These are phyloP conservation scores for Chrysogorgia sp. DNA, from an alignment of 92 coral and sea anemone species.

Conservation along the genomic window DNA sequence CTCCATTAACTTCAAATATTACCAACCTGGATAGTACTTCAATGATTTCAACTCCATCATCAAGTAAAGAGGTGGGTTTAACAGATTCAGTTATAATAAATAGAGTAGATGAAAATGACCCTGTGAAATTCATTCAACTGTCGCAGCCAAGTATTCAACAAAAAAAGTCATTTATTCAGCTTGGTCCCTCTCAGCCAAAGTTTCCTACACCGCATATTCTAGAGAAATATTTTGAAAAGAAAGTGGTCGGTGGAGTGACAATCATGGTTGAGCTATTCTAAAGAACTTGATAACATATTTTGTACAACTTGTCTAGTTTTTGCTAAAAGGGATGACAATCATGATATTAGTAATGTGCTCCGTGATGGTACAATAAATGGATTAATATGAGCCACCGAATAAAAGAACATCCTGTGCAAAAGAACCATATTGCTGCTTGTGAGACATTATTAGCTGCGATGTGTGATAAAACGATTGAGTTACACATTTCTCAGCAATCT, in stretches of 20 bases:
- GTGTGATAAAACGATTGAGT: constrained; percentile 16
- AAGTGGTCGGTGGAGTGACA: constrained; percentile 29
- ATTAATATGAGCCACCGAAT: constrained; percentile 18
- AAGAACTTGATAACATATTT: constrained; percentile 14
- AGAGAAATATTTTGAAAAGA: constrained; percentile 15
- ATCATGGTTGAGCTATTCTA: too few species aligned
- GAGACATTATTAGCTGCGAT: constrained; percentile 16
- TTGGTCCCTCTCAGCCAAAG: constrained; percentile 18
- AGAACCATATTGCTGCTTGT: constrained; percentile 33
- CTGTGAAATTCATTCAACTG: constrained; percentile 3
- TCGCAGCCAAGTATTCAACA: constrained; percentile 13
- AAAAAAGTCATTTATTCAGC: constrained; percentile 26
- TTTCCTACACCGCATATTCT: constrained; percentile 21
- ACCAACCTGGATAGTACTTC: too few species aligned
- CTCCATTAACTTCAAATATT: too few species aligned
- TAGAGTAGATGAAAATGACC: constrained; percentile 9
- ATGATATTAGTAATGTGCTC: constrained; percentile 19
- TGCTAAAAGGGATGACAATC: constrained; percentile 12
- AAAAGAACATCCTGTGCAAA: constrained; percentile 26
- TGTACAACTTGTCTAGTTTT: constrained; percentile 25
- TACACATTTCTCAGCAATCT: constrained; percentile 19
- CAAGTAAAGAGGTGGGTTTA: too few species aligned
- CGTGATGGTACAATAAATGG: constrained; percentile 17
- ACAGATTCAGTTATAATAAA: constrained; percentile 2
- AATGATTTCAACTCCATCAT: too few species aligned